phyloP scores from a whole-genome alignment of 2,888 invertebrate species.

The Hemistola chrysoprasaria region DNA sequence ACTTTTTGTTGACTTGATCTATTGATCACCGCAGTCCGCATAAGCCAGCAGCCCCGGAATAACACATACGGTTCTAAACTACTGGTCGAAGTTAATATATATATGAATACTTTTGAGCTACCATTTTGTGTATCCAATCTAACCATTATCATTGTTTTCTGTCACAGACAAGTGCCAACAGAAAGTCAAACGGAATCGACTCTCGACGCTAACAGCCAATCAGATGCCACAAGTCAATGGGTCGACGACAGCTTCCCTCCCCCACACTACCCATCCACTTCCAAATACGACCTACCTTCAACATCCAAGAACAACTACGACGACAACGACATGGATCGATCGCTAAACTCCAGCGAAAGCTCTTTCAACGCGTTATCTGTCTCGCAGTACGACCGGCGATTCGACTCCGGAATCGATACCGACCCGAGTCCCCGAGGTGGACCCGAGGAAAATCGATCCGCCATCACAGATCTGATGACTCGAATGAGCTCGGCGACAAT shows the following conservation, averaged over 20 bases:
- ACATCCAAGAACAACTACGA: conserved; percentile 68
- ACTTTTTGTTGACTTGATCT: too few species aligned
- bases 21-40: too few species aligned
- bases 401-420: conserved; percentile 58
- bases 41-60: too few species aligned
- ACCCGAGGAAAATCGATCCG: conserved; percentile 54
- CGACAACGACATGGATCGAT: conserved; percentile 69
- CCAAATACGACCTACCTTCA: conserved; percentile 61
- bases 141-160: background rate
- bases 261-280: conserved; percentile 55
- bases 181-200: conserved; percentile 58
- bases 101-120: too few species aligned
- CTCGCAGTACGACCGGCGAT: conserved; percentile 62
- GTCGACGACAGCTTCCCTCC: conserved; percentile 78
- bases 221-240: conserved; percentile 77
- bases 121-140: too few species aligned
- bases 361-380: conserved; percentile 68
- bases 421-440: too few species aligned
- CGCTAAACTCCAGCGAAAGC: conserved; percentile 68
- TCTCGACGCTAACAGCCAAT: conserved; percentile 59
- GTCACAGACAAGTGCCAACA: conserved; percentile 34
- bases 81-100: too few species aligned
- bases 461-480: conserved; percentile 68
- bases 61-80: too few species aligned
- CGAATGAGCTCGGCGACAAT: conserved; percentile 71